A percentile compares a stretch with the other conserved stretches of the same genome.
phyloP scores from a whole-genome alignment of 2,113 vertebrate genomes.

The Tylochromis polylepis region DNA sequence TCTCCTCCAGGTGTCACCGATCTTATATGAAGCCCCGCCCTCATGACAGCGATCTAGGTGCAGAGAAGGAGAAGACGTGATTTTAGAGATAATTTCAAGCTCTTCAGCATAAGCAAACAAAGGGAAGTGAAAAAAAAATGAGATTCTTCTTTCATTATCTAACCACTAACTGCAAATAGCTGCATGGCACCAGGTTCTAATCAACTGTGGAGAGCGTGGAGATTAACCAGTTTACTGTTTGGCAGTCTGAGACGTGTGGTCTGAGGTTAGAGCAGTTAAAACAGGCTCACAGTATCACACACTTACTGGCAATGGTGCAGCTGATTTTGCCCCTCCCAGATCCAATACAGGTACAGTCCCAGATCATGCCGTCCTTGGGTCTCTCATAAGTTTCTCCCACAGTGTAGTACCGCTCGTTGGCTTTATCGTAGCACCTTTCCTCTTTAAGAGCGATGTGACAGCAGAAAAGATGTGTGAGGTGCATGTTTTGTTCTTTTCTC shows the following conservation, averaged over 20 bases:
- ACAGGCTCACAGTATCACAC: not conserved
- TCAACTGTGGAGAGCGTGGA: slow-evolving; percentile 16
- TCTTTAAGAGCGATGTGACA: slow-evolving; percentile 67
- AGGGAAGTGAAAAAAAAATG: not conserved
- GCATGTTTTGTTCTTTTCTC: not conserved
- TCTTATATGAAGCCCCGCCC: slow-evolving; percentile 92
- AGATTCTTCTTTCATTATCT: slow-evolving; percentile 19
- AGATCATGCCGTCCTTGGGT: slow-evolving; percentile 94
- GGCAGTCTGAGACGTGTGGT: slow-evolving; percentile 15
- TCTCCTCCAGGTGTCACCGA: slow-evolving; percentile 91
- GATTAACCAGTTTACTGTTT: slow-evolving; percentile 22
- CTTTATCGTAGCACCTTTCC: slow-evolving; percentile 92
- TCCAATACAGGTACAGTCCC: slow-evolving; percentile 98
- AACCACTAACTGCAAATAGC: slow-evolving; percentile 40
- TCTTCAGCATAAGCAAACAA: not conserved
- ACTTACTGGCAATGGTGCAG: slow-evolving; percentile 74
- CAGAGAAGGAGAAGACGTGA: not conserved
- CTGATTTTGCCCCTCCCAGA: slow-evolving; percentile 79
- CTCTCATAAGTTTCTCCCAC: slow-evolving; percentile 94
- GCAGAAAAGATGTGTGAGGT: not conserved
- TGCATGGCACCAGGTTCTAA: slow-evolving; percentile 12
- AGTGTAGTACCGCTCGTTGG: slow-evolving; percentile 81
- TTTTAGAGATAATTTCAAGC: not conserved
- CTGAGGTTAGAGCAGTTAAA: not conserved
- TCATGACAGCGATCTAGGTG: slow-evolving; percentile 92